Conservation (phyloP, 37 sponge, comb jelly and placozoan species). For the Mnemiopsis leidyi region DNA sequence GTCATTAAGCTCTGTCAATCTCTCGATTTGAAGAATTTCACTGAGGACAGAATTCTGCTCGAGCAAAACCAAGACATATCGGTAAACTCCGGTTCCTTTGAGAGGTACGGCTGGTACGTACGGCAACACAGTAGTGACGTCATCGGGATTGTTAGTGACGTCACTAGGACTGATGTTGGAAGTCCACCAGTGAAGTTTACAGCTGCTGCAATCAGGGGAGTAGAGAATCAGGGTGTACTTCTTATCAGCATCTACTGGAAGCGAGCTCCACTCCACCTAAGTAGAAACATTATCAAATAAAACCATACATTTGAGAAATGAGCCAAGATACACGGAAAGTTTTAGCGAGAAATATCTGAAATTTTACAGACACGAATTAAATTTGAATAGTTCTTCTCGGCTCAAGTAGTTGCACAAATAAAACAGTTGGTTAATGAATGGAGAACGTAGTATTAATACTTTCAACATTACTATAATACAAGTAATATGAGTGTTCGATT, state of each 20-base stretch:
- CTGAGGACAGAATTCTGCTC: not conserved
- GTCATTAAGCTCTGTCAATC: not conserved
- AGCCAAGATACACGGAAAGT: not conserved
- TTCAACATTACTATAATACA: too few species aligned
- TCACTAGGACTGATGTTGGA: not conserved
- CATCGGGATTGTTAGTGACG: not conserved
- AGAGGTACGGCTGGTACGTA: constrained; percentile 12
- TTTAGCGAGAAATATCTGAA: too few species aligned
- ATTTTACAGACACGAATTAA: too few species aligned
- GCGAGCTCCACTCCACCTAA: not conserved
- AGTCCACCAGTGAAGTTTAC: not conserved
- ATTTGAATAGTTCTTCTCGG: too few species aligned
- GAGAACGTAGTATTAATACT: too few species aligned
- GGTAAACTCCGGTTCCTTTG: constrained; percentile 32
- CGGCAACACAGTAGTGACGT: not conserved
- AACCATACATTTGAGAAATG: not conserved
- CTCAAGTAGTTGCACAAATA: too few species aligned
- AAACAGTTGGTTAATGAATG: too few species aligned
- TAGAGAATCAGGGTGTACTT: not conserved
- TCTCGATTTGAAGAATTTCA: not conserved
- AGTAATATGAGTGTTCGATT: too few species aligned
- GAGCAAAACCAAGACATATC: not conserved
- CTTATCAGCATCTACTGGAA: not conserved
- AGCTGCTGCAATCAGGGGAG: constrained; percentile 2
- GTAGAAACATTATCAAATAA: not conserved